Percentiles rank a stretch among this genome's conserved stretches.
Conservation (phyloP, 2,888 invertebrate genomes). For the Drosophila siamana region DNA sequence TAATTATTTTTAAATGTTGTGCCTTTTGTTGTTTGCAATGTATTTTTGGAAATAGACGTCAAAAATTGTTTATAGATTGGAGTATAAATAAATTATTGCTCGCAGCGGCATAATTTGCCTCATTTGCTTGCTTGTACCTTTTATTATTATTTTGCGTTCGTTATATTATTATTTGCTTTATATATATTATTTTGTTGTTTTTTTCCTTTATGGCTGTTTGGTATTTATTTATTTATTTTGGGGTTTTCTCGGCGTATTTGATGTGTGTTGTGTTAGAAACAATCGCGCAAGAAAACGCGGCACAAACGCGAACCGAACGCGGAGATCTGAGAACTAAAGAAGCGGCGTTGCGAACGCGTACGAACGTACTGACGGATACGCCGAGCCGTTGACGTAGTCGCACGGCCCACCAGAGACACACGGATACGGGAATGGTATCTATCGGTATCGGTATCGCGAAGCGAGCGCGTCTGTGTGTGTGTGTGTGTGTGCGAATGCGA, state of each 20-base stretch:
- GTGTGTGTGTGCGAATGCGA: not conserved
- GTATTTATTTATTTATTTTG: constrained; percentile 8
- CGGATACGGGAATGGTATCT: constrained; percentile 44
- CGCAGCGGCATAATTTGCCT: constrained; percentile 63
- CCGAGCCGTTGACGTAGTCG: constrained; percentile 75
- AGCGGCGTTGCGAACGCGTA: constrained; percentile 79
- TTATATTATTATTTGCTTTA: constrained; percentile 11
- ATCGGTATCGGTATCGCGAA: constrained; percentile 63
- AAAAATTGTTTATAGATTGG: constrained; percentile 79
- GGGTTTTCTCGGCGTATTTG: constrained; percentile 15
- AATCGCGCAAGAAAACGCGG: constrained; percentile 66
- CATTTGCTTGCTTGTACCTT: constrained; percentile 33
- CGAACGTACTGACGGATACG: constrained; percentile 81
- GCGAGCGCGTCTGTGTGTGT: not conserved
- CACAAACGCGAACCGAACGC: constrained; percentile 57
- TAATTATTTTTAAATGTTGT: constrained; percentile 39
- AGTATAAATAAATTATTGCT: constrained; percentile 74
- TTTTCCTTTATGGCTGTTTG: too few species aligned
- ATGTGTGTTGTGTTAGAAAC: constrained; percentile 39
- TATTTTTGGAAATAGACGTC: constrained; percentile 77
- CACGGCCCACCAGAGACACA: constrained; percentile 58
- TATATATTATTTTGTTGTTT: constrained; percentile 3
- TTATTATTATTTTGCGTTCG: constrained; percentile 23
- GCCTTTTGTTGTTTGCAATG: constrained; percentile 40
- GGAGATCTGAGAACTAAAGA: constrained; percentile 62